A percentile compares a stretch with the other conserved stretches of the same genome.
These are phyloP conservation scores for Rhyacophila brunnea DNA, from an alignment of 1,140 invertebrate species.

Conservation along the genomic window DNA sequence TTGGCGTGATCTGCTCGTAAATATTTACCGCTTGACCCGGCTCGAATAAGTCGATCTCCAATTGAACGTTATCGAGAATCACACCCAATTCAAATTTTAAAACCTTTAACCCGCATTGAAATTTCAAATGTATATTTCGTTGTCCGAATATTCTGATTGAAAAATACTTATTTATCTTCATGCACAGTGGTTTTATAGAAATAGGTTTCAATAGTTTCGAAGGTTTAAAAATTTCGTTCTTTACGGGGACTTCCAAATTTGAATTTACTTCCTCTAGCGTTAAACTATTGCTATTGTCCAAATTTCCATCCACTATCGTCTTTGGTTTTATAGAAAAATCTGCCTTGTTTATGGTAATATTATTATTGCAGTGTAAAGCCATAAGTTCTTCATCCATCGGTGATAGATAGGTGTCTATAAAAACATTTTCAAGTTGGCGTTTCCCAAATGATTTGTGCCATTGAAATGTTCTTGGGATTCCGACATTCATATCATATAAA, in stretches of 20 bases:
- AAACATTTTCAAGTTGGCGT: constrained; percentile 6
- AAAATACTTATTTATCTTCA: constrained; percentile 17
- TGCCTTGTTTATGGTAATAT: neutral
- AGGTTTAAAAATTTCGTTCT: neutral
- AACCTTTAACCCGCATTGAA: constrained; percentile 4
- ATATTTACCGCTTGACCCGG: neutral
- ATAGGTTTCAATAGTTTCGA: constrained; percentile 8
- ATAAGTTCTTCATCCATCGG: constrained; percentile 15
- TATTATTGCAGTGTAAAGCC: constrained; percentile 1
- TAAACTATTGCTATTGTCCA: neutral
- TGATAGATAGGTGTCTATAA: constrained; percentile 6
- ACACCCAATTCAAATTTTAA: constrained; percentile 14
- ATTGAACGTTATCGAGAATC: neutral
- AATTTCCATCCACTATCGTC: neutral
- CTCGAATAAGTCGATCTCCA: neutral
- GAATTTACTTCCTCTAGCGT: neutral
- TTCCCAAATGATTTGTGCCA: constrained; percentile 4
- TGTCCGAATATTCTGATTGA: constrained; percentile 2
- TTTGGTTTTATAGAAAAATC: neutral
- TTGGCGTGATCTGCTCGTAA: too few species aligned
- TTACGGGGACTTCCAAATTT: neutral
- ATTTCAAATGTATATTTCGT: constrained; percentile 8
- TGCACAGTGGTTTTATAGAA: constrained; percentile 5
- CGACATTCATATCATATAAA: constrained; percentile 2
- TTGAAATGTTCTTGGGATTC: constrained; percentile 2